These are phyloP conservation scores for Agraylea sexmaculata DNA, from an alignment of 1,140 invertebrate genomes.

Conservation along the genomic window DNA sequence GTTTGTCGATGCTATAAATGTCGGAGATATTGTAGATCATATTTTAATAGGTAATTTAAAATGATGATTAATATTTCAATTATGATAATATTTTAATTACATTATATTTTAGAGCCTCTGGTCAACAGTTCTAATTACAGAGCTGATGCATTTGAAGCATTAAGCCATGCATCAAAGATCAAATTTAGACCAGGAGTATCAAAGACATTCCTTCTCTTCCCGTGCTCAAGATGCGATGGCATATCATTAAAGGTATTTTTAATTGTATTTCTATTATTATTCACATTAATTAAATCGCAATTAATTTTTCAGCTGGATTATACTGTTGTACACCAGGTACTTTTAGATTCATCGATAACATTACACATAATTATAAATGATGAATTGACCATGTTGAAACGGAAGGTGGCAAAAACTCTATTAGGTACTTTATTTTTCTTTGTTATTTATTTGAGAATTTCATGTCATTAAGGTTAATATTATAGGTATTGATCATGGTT, in stretches of 20 bases:
- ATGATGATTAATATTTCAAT: no score
- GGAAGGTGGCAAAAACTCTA: conserved; percentile 55
- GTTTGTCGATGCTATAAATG: conserved; percentile 48
- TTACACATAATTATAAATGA: conserved; percentile 75
- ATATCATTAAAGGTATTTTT: conserved; percentile 49
- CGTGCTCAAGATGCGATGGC: conserved; percentile 63
- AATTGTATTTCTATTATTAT: conserved; percentile 8
- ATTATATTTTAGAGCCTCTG: neutral
- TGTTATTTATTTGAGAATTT: conserved; percentile 4
- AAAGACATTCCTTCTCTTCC: conserved; percentile 70
- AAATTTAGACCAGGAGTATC: conserved; percentile 75
- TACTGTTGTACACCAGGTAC: conserved; percentile 59
- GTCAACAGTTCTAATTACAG: conserved; percentile 24
- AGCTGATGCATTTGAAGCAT: conserved; percentile 61
- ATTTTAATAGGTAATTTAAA: conserved; percentile 43
- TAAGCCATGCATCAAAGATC: conserved; percentile 60
- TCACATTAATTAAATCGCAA: no score
- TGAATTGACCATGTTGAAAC: conserved; percentile 61
- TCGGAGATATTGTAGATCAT: conserved; percentile 48
- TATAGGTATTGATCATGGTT: conserved; percentile 55
- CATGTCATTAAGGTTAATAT: no score
- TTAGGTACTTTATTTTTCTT: no score
- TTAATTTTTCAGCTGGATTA: conserved; percentile 54
- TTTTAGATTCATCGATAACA: conserved; percentile 67
- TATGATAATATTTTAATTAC: no score